Evolutionary conservation across 2,888 invertebrate genomes (phyloP), one percentile per base, ranked within the genome.

Genomic region (Microplitis deprimator): DNA sequence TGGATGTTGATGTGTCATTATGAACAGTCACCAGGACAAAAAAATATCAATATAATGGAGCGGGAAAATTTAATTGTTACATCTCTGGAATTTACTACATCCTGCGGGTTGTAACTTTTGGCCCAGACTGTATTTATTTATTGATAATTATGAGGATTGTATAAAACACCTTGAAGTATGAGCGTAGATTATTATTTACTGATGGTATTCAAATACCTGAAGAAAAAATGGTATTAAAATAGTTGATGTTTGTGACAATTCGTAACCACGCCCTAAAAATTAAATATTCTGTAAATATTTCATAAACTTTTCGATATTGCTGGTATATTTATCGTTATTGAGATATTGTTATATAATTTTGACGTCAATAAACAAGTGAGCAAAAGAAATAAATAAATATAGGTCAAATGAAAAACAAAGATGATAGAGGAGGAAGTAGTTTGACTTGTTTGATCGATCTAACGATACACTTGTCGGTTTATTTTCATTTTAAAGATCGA

Each of bases 371-470:
- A 50, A 50, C 10, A 50, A 50, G 50, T 50, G 20, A 17, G 62
- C 5, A 62, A 41, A 40, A 17, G 17, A 65, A 64, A 16, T 40
- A 17, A 64, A 64, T 62, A 39, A 20, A 20, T 6, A 64, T 73
- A 40, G 38, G 70, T 70, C 50, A 60, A 59, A 17, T 20, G 50
- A 70, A 70, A 50, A 50, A 70, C 50, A 50, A 38, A 39, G 61
- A 60, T 50, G 13, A 41, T 6, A 62, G 65, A 59, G 16, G 61
- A 16, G 20, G 64, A 64, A 73, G 39, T 62, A 39, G 74, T 75
- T 67, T 50, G 68, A 68, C 68, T 75, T 61, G 74, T 75, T 75
- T 75, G 61, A 75, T 75, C 75, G 68, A 75, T 75, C 62, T 16
- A 13, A 60, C 61, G 68, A 68, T 69, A 20, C 60, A 20, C 61